Percentiles rank a stretch among this genome's conserved stretches.
Conservation (phyloP, 2,888 invertebrate species). For the Drosophila siamana region DNA sequence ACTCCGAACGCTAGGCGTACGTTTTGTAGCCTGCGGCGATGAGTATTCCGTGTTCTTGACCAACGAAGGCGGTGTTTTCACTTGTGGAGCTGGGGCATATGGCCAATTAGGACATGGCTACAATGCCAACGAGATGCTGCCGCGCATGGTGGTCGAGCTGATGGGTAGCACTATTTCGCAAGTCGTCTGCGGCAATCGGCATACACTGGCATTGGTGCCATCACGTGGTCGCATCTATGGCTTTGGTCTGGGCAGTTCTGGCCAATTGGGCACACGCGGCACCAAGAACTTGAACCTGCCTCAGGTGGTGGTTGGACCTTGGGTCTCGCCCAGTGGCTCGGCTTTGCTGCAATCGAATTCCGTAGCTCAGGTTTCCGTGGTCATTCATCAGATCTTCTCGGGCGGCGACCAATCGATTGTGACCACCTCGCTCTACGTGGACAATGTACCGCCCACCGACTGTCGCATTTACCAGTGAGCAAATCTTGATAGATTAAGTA, state of each 20-base stretch:
- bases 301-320: conserved; percentile 89
- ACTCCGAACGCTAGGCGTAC: conserved; percentile 90
- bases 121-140: conserved; percentile 92
- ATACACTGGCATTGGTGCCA: conserved; percentile 93
- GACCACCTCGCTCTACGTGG: conserved; percentile 86
- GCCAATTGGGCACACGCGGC: conserved; percentile 92
- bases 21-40: conserved; percentile 95
- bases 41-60: conserved; percentile 98
- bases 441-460: conserved; percentile 87
- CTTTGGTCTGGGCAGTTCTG: conserved; percentile 96
- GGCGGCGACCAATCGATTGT: conserved; percentile 96
- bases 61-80: conserved; percentile 96
- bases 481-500: neutral
- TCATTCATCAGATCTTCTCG: conserved; percentile 88
- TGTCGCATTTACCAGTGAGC: conserved; percentile 86
- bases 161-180: conserved; percentile 94
- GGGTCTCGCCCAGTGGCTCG: conserved; percentile 88
- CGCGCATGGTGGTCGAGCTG: conserved; percentile 90
- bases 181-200: conserved; percentile 93
- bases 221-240: conserved; percentile 92
- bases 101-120: conserved; percentile 97
- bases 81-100: conserved; percentile 95
- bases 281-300: conserved; percentile 88
- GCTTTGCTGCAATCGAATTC: conserved; percentile 81
- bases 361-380: conserved; percentile 51